Base-by-base conservation (phyloP, 2,888 invertebrate genomes). In the Microdon myrmicae region DNA sequence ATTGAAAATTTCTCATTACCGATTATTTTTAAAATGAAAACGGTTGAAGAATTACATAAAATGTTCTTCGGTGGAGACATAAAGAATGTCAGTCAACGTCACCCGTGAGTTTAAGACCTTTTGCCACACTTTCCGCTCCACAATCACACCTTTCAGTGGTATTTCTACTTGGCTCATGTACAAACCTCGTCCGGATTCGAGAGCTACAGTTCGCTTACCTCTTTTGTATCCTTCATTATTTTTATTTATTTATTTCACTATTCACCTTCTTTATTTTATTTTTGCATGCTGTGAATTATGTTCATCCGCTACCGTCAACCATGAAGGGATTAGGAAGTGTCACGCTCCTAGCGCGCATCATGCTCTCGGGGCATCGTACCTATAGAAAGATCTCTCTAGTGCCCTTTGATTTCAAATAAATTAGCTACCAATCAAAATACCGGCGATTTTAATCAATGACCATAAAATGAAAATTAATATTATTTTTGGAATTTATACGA, bases 381-480 rank as follows among this genome's bases (percentile, higher is more conserved):
- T 13, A 16, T 2, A n/a, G 2, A 6, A 19, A 8, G n/a, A n/a
- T n/a, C 25, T 9, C 6, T 19, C 14, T 16, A 16, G 8, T 39
- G 17, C 32, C 32, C 34, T 39, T 26, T 64, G 51, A 64, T 58
- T 64, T 58, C 51, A 66, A 59, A 66, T 53, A 59, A 66, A 53
- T 59, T 53, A 66, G 59, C 54, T 53, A 54, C 48, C 48, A 59
- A 66, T 59, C 48, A 66, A 54, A 66, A 66, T 59, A 54, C 58
- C 34, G 55, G 53, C 68, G 67, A 67, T 69, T 66, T 54, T 56
- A 69, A 68, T 69, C 69, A 69, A 68, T 68, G 68, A 66, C 67
- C 68, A 67, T 69, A 67, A 69, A 68, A 69, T 69, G 68, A 67
- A 67, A 68, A 68, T 69, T 69, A 68, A 68, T 68, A 61, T 59